Evolutionary conservation across 2,888 invertebrate species (phyloP), one percentile per base, ranked within the genome.

Genomic region (Chaetogeoica ovagalla): DNA sequence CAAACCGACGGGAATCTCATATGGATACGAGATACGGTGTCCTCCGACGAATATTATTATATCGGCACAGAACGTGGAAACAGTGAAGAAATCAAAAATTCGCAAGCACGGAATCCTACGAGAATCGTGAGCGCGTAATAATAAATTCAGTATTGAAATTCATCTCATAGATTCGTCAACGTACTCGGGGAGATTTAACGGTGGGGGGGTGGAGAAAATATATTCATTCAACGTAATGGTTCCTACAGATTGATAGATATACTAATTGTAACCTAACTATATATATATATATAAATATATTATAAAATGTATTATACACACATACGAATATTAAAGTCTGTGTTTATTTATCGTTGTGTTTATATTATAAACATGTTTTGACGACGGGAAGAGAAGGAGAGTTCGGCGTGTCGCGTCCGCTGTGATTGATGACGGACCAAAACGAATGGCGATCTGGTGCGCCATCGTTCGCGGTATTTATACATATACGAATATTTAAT

Each of bases 381-480:
- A 13, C 1, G 17, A 69, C 30, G 30, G 5, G 48, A 21, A 37
- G 7, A 39, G 43, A 57, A 57, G n/a, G 39, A 63, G 39, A 52
- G 52, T 76, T 39, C 19, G n/a, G n/a, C n/a, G 39, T 23, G 23
- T 63, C 62, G 62, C 55, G 43, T 79, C 55, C 63, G 63, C 19
- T 39, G 62, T 65, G 70, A 79, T 79, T 79, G 71, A 79, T 71
- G 79, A 79, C 23, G n/a, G 43, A 70, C 19, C 23, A 55, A 52
- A 79, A 62, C 55, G 37, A 62, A 79, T 55, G 39, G 23, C 70
- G 55, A 55, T 70, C 48, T 55, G 30, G 30, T 30, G 30, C 30
- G 62, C 39, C 43, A 23, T 63, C 23, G 57, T 43, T 62, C 21
- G n/a, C 19, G 39, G 43, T 59, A 19, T 68, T 59, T 55, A 19